Evolutionary conservation across 2,797 vertebrate genomes (phyloP).

Genomic region (Perdix hodgsoniae): DNA sequence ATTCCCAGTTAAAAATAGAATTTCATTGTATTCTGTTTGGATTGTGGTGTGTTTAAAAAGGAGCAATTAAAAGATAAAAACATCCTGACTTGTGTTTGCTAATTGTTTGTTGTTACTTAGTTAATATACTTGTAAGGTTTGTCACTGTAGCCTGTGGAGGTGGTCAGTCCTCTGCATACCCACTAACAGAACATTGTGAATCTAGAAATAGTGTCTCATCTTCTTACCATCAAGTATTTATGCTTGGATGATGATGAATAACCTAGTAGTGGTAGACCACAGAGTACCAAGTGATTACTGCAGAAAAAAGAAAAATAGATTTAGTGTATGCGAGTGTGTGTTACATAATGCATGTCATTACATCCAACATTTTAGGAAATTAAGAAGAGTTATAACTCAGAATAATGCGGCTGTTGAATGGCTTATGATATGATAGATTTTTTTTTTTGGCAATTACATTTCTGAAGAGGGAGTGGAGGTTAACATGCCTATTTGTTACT

Average conservation of each 20-base stretch:
- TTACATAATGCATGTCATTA: background rate
- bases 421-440: background rate
- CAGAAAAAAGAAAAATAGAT: background rate
- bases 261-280: slow-evolving; percentile 1
- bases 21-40: slow-evolving; percentile 22
- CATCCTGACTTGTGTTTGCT: background rate
- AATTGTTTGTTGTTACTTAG: background rate
- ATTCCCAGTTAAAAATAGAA: background rate
- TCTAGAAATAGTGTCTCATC: background rate
- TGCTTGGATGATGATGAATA: background rate
- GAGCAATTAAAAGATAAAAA: slow-evolving; percentile 3
- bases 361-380: background rate
- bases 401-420: background rate
- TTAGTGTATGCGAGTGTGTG: background rate
- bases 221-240: slow-evolving; percentile 33
- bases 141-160: background rate
- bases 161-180: background rate
- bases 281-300: background rate
- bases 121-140: background rate
- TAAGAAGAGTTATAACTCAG: background rate
- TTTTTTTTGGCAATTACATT: background rate
- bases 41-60: background rate
- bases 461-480: background rate
- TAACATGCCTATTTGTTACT: background rate
- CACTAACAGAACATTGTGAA: background rate